A percentile compares a stretch with the other conserved stretches of the same genome.
Evolutionary conservation across 2,888 invertebrate genomes (phyloP).

Genomic region (Bellardia pandia): DNA sequence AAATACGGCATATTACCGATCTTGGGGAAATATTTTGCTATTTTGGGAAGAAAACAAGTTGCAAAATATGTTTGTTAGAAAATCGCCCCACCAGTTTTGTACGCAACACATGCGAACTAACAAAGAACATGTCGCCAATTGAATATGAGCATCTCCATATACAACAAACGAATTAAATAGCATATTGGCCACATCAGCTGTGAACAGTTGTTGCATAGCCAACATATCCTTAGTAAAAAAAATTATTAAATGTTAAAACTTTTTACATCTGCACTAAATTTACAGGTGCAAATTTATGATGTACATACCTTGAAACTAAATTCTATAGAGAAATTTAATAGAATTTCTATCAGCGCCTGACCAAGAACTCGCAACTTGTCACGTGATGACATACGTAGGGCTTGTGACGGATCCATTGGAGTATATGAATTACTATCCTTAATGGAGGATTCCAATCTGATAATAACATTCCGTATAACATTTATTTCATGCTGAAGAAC

Average conservation of each 20-base stretch:
- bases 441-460: constrained; percentile 88
- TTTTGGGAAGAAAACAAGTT: constrained; percentile 92
- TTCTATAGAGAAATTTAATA: constrained; percentile 89
- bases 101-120: constrained; percentile 90
- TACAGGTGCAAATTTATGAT: background rate
- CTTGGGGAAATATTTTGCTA: constrained; percentile 92
- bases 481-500: constrained; percentile 95
- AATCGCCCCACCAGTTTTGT: constrained; percentile 95
- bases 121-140: constrained; percentile 91
- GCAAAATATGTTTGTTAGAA: constrained; percentile 92
- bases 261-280: too few relatives aligned
- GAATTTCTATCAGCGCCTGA: constrained; percentile 92
- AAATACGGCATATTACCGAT: constrained; percentile 86
- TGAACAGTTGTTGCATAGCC: constrained; percentile 82
- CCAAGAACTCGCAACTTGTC: constrained; percentile 93
- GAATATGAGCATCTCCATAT: constrained; percentile 91
- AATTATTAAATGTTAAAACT: background rate
- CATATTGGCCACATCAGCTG: constrained; percentile 86
- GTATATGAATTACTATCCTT: constrained; percentile 73
- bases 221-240: constrained; percentile 79
- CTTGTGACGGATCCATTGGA: constrained; percentile 77
- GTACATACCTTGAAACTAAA: constrained; percentile 84
- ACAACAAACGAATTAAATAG: constrained; percentile 91
- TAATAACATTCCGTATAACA: constrained; percentile 90
- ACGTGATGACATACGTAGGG: constrained; percentile 88